Evolutionary conservation across 2,888 invertebrate species (phyloP), one percentile per base, ranked within the genome.

Genomic region (Drosophila setosimentum): DNA sequence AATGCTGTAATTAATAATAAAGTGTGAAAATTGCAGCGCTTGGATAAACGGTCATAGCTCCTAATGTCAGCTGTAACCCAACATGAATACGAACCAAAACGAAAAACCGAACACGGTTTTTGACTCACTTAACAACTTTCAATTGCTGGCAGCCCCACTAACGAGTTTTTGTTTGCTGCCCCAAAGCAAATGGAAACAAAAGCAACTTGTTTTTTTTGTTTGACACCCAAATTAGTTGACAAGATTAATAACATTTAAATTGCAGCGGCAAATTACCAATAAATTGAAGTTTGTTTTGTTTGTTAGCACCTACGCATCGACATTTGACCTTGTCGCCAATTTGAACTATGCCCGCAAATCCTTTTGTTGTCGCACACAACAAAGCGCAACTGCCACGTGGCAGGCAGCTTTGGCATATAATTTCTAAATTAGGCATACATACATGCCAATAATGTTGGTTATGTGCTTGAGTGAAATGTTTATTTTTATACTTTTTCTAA

Each of bases 111-210:
- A 68, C 60, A 74, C 35, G 29, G 29, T 68, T 78, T 72, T 67
- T 71, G 67, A 86, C 80, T 82, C 83, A 86, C 83, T 83, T 89
- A 86, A 87, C 87, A 87, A 87, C 87, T 89, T 89, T 81, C 84
- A 84, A 87, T 84, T 89, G 82, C 75, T 70, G 65, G 40, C 67
- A 68, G 51, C 75, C 65, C 32, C 62, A 58, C 71, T 80, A 82
- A 80, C 82, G 62, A 78, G 80, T 80, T 82, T 75, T 51, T 70
- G 29, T 29, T 42, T 33, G 53, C 35, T 69, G 75, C 51, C 64
- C 62, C 65, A 48, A 37, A 45, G 54, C 70, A 55, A 40, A 27
- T 67, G 50, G 72, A 29, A 73, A 18, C 50, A 64, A 45, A 45
- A 32, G 64, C 64, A 24, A 40, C 40, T 32, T 53, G 32, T 35